These are phyloP conservation scores for Tromatobia lineatoria DNA, from an alignment of 2,888 invertebrate genomes.

Conservation along the genomic window DNA sequence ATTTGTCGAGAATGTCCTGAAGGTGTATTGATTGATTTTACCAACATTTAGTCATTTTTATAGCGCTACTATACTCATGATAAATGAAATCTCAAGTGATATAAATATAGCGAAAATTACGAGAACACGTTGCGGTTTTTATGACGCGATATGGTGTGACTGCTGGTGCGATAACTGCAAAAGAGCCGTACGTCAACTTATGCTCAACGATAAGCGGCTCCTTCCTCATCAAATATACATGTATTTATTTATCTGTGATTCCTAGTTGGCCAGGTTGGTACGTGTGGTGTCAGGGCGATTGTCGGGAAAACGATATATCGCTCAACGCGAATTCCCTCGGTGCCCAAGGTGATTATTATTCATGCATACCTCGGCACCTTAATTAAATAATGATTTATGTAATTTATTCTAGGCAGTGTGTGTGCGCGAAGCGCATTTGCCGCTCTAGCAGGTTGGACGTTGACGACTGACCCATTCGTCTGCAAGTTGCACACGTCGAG, in stretches of 20 bases:
- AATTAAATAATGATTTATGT: conserved; percentile 74
- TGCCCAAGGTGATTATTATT: conserved; percentile 66
- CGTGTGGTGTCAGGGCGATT: conserved; percentile 56
- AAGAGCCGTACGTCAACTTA: conserved; percentile 33
- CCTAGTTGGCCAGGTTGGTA: conserved; percentile 9
- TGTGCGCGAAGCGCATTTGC: conserved; percentile 40
- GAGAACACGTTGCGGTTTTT: background rate
- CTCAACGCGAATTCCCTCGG: conserved; percentile 37
- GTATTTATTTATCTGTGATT: conserved; percentile 52
- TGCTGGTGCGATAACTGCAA: conserved; percentile 38
- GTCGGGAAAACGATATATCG: conserved; percentile 69
- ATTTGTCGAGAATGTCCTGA: background rate
- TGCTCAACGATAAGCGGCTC: conserved; percentile 40
- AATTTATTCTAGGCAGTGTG: conserved; percentile 63
- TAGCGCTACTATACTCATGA: background rate
- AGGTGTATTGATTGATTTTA: background rate
- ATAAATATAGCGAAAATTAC: conserved; percentile 1
- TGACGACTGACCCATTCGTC: conserved; percentile 63
- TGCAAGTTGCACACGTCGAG: conserved; percentile 41
- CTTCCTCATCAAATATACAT: conserved; percentile 28
- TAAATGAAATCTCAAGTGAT: background rate
- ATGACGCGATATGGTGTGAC: conserved; percentile 10
- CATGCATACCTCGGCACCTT: conserved; percentile 68
- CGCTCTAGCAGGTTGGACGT: conserved; percentile 44
- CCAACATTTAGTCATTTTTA: background rate